Evolutionary conservation across 2,888 invertebrate genomes (phyloP).

Genomic region (Atethmia centrago): DNA sequence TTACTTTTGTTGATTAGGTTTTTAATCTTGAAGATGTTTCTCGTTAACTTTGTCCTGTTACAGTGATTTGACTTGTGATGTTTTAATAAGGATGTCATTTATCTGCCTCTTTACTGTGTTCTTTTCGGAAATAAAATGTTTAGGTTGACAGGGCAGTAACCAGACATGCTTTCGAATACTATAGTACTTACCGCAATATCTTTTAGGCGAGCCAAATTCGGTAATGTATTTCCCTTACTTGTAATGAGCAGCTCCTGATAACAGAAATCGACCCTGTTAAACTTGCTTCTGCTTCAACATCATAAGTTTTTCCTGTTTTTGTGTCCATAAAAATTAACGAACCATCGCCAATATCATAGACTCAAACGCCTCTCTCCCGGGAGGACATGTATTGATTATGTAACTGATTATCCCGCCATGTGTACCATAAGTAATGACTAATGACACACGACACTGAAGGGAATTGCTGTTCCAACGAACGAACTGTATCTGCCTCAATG

Average conservation of each 20-base stretch:
- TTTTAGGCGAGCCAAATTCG: neutral
- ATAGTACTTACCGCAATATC: neutral
- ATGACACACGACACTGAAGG: slow-evolving; percentile 58
- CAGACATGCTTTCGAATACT: neutral
- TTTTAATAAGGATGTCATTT: slow-evolving; percentile 17
- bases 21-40: slow-evolving; percentile 46
- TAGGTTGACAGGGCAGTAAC: neutral
- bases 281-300: neutral
- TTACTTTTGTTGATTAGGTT: slow-evolving; percentile 44
- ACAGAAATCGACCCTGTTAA: neutral
- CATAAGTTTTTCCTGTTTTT: slow-evolving; percentile 2
- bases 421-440: slow-evolving; percentile 59
- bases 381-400: slow-evolving; percentile 59
- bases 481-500: slow-evolving; percentile 22
- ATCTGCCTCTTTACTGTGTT: neutral
- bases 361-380: slow-evolving; percentile 53
- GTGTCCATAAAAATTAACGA: slow-evolving; percentile 50
- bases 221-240: neutral
- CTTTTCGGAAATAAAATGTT: neutral
- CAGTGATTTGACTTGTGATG: slow-evolving; percentile 29
- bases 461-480: slow-evolving; percentile 49
- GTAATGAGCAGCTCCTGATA: neutral
- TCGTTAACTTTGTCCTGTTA: slow-evolving; percentile 18
- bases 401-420: slow-evolving; percentile 57
- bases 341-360: slow-evolving; percentile 39